Percentiles rank a stretch among this genome's conserved stretches.
Evolutionary conservation across 1,140 invertebrate genomes (phyloP).

Genomic region (Apis laboriosa): DNA sequence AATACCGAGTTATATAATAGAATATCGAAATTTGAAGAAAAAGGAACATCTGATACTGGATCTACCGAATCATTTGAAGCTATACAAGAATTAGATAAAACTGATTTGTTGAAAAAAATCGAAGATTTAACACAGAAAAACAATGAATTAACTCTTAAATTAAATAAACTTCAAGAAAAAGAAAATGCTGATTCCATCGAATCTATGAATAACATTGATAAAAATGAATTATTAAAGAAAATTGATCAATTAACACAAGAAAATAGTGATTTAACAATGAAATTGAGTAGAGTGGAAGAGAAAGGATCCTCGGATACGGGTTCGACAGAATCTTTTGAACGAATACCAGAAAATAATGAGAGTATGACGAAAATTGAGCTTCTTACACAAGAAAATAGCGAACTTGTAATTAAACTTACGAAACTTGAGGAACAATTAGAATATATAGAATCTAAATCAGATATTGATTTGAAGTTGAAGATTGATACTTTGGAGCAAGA

Average conservation of each 20-base stretch:
- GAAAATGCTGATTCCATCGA: slow-evolving; percentile 69
- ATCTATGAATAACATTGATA: slow-evolving; percentile 68
- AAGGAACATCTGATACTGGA: slow-evolving; percentile 75
- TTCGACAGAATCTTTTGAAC: slow-evolving; percentile 79
- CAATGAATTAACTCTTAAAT: slow-evolving; percentile 75
- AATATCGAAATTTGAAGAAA: slow-evolving; percentile 82
- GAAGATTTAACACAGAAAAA: slow-evolving; percentile 84
- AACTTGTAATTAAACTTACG: slow-evolving; percentile 81
- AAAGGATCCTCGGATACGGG: slow-evolving; percentile 81
- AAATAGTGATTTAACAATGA: slow-evolving; percentile 81
- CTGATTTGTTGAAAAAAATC: slow-evolving; percentile 85
- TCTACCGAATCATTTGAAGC: slow-evolving; percentile 75
- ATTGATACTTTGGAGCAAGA: slow-evolving; percentile 77
- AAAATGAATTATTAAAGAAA: slow-evolving; percentile 84
- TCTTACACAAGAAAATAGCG: slow-evolving; percentile 84
- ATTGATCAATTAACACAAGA: slow-evolving; percentile 84
- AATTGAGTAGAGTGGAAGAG: slow-evolving; percentile 82
- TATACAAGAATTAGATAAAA: slow-evolving; percentile 79
- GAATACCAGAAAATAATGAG: slow-evolving; percentile 79
- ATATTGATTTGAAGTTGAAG: slow-evolving; percentile 44
- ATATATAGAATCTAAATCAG: slow-evolving; percentile 24
- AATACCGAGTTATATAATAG: slow-evolving; percentile 81
- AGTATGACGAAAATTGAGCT: slow-evolving; percentile 85
- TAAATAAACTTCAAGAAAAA: slow-evolving; percentile 67
- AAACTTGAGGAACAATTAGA: slow-evolving; percentile 75